Evolutionary conservation across 1,140 invertebrate species (phyloP).

Genomic region (Monochamus saltuarius): DNA sequence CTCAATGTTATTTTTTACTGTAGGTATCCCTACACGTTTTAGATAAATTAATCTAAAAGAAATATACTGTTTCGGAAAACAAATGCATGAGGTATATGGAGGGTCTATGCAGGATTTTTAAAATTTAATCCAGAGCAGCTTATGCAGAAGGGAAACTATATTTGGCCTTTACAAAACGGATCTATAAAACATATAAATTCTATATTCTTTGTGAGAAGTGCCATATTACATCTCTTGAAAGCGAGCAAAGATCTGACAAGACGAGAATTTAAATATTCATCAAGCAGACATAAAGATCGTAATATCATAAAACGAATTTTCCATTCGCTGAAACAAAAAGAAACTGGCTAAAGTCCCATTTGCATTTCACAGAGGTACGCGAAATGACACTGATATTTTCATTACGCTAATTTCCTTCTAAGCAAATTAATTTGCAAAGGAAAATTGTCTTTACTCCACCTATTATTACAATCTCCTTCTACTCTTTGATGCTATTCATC

Average conservation of each 20-base stretch:
- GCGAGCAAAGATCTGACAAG: slow-evolving; percentile 42
- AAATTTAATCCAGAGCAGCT: slow-evolving; percentile 22
- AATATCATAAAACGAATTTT: slow-evolving; percentile 52
- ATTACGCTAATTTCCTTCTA: slow-evolving; percentile 31
- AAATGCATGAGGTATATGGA: not conserved
- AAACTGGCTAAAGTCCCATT: slow-evolving; percentile 33
- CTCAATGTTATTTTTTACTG: no score
- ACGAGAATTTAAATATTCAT: slow-evolving; percentile 50
- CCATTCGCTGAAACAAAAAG: slow-evolving; percentile 41
- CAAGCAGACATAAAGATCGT: slow-evolving; percentile 49
- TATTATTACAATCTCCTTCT: slow-evolving; percentile 6
- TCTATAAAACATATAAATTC: slow-evolving; percentile 43
- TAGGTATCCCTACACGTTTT: no score
- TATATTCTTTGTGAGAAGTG: slow-evolving; percentile 46
- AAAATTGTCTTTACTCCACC: slow-evolving; percentile 21
- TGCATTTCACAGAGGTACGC: slow-evolving; percentile 28
- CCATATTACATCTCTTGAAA: slow-evolving; percentile 39
- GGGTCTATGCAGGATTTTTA: slow-evolving; percentile 18
- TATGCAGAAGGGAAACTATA: slow-evolving; percentile 33
- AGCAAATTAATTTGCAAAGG: slow-evolving; percentile 25
- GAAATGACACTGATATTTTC: slow-evolving; percentile 35
- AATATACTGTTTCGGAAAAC: no score
- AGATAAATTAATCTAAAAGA: no score
- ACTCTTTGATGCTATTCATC: no score
- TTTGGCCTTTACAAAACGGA: slow-evolving; percentile 34